Conservation (phyloP, 2,888 invertebrate genomes). For the Laspeyria flexula region DNA sequence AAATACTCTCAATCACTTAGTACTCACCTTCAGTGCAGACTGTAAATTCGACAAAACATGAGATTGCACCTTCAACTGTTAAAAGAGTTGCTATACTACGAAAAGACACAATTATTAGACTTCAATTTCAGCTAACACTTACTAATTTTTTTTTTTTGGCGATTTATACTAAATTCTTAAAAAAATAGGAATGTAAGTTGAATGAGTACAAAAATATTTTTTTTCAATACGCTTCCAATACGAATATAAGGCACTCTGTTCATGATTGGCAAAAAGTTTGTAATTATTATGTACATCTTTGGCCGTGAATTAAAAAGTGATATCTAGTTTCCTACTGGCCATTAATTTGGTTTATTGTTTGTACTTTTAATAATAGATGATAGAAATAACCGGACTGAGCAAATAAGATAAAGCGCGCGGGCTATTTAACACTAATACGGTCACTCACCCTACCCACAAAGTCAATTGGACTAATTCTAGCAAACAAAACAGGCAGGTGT, state of each 20-base stretch:
- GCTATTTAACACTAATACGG: slow-evolving; percentile 23
- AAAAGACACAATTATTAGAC: neutral
- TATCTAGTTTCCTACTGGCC: slow-evolving; percentile 30
- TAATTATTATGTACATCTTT: slow-evolving; percentile 35
- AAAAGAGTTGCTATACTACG: neutral
- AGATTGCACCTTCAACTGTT: neutral
- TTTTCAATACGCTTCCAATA: neutral
- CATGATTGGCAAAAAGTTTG: neutral
- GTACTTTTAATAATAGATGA: slow-evolving; percentile 20
- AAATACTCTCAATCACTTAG: slow-evolving; percentile 22
- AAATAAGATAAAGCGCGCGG: slow-evolving; percentile 16
- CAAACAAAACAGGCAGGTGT: slow-evolving; percentile 10
- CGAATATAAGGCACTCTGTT: slow-evolving; percentile 7
- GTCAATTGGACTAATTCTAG: slow-evolving; percentile 31
- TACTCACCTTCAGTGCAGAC: slow-evolving; percentile 27
- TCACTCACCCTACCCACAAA: slow-evolving; percentile 22
- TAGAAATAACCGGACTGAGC: slow-evolving; percentile 28
- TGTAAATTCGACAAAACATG: slow-evolving; percentile 3
- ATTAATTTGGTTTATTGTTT: slow-evolving; percentile 34
- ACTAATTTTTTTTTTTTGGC: neutral
- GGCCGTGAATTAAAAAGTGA: slow-evolving; percentile 21
- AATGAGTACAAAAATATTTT: neutral
- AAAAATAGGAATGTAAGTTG: neutral
- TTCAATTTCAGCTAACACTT: neutral
- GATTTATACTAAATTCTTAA: neutral